Conservation (phyloP, 92 coral and sea anemone species). For the Heteractis magnifica region DNA sequence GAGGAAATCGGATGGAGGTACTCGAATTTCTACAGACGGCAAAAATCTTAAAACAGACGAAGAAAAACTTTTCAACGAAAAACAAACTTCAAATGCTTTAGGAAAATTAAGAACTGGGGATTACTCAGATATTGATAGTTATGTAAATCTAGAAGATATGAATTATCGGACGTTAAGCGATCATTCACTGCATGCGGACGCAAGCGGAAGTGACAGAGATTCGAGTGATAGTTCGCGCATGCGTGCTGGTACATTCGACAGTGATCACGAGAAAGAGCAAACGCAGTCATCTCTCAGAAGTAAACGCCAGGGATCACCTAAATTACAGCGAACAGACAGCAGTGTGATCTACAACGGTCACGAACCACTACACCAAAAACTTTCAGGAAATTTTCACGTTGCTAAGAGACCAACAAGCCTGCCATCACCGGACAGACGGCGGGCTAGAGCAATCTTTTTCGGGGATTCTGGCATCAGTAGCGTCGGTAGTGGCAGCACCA, state of each 20-base stretch:
- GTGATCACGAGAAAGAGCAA: neutral
- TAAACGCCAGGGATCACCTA: neutral
- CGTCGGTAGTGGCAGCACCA: constrained; percentile 64
- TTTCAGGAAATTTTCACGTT: constrained; percentile 23
- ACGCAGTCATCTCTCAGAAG: neutral
- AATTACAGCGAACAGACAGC: constrained; percentile 52
- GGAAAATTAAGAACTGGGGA: too few relatives aligned
- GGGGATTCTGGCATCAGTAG: constrained; percentile 92
- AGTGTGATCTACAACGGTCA: constrained; percentile 57
- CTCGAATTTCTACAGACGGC: neutral
- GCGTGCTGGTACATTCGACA: neutral
- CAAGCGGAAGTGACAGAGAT: neutral
- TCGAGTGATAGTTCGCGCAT: neutral
- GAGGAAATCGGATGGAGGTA: neutral
- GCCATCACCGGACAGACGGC: constrained; percentile 59
- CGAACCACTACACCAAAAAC: constrained; percentile 48
- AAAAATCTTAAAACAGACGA: neutral
- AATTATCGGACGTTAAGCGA: neutral
- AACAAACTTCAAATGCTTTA: neutral
- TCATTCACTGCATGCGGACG: neutral
- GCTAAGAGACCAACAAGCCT: constrained; percentile 29
- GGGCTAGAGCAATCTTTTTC: constrained; percentile 76
- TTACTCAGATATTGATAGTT: neutral
- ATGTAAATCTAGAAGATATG: neutral
- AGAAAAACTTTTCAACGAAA: too few relatives aligned